Base-by-base conservation (phyloP, 2,797 vertebrate genomes). In the Sternarchorhynchus goeldii region DNA sequence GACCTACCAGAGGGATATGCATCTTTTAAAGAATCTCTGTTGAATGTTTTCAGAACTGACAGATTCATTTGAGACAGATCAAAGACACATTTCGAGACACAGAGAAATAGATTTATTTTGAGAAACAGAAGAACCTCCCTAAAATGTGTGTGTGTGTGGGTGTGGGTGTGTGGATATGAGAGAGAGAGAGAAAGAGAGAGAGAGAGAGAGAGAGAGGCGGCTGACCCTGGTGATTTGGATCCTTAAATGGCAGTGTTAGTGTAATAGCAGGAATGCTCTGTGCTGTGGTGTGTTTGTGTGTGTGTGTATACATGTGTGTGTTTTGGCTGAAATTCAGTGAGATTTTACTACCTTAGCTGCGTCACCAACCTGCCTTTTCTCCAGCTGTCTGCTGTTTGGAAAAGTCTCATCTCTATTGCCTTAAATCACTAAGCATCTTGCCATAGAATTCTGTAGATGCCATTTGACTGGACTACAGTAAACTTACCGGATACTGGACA, bases 191-290 rank as follows among this genome's bases (percentile, higher is more conserved):
- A 58, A 29, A 53, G 57, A 53, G 18, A 66, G 20, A 32, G 16
- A 67, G 3, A 36, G 53, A 45, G 12, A 45, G 31, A 66, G 21
- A 53, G 57, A 16, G 55, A 58, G 53, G 55, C 69, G 36, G 8
- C 55, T 4, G 14, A 17, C 39, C 25, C 6, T 10, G 58, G 50
- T 67, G 17, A 29, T 72, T 67, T 59, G 62, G 73, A 73, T n/a
- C 84, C 84, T 79, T 84, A 86, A 84, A 86, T 86, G 82, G 82
- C 82, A 75, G 78, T 69, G 76, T 72, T 77, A 74, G 83, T 10
- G 31, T 58, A 53, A 73, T 50, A 68, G 80, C 72, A 82, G 81
- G 84, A 84, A 86, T 85, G 84, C 14, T 5, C 45, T 20, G n/a
- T 62, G 62, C 60, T 10, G 60, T 57, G 64, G 45, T 66, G 17